These are phyloP conservation scores for Lasioglossum morio DNA, from an alignment of 2,888 invertebrate species.

Conservation along the genomic window DNA sequence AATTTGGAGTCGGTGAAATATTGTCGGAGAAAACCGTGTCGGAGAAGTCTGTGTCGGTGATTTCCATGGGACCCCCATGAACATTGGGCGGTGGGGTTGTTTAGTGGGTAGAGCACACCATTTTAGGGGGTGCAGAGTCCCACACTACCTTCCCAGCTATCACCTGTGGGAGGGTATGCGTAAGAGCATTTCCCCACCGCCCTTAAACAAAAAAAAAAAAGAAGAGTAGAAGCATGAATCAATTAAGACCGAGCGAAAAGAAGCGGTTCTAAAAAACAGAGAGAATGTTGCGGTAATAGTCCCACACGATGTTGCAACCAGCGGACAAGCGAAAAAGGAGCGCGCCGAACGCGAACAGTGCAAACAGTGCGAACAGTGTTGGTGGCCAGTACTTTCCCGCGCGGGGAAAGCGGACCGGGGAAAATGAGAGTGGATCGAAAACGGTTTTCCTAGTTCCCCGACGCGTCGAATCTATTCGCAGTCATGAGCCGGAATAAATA, in stretches of 20 bases:
- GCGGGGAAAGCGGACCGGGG: conserved; percentile 61
- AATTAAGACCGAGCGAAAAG: not conserved
- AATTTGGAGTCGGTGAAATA: too few species aligned
- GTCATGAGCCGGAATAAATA: conserved; percentile 64
- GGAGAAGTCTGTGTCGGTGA: too few species aligned
- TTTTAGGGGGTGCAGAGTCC: too few species aligned
- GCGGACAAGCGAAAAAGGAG: not conserved
- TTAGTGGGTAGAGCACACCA: too few species aligned
- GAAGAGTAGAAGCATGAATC: not conserved
- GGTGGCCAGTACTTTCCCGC: conserved; percentile 56
- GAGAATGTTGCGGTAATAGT: not conserved
- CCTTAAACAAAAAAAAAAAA: too few species aligned
- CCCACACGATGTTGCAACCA: not conserved
- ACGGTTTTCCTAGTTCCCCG: conserved; percentile 52
- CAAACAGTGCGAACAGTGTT: not conserved
- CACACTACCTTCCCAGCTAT: too few species aligned
- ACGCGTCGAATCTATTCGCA: conserved; percentile 51
- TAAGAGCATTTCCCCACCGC: too few species aligned
- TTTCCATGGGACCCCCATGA: too few species aligned
- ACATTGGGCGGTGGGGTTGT: too few species aligned
- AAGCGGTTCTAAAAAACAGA: not conserved
- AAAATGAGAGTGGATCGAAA: conserved; percentile 57
- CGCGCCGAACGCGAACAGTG: not conserved
- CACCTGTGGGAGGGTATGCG: too few species aligned
- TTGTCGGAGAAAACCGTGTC: too few species aligned